Base-by-base conservation (phyloP, 1,140 invertebrate genomes). In the Pissodes strobi region DNA sequence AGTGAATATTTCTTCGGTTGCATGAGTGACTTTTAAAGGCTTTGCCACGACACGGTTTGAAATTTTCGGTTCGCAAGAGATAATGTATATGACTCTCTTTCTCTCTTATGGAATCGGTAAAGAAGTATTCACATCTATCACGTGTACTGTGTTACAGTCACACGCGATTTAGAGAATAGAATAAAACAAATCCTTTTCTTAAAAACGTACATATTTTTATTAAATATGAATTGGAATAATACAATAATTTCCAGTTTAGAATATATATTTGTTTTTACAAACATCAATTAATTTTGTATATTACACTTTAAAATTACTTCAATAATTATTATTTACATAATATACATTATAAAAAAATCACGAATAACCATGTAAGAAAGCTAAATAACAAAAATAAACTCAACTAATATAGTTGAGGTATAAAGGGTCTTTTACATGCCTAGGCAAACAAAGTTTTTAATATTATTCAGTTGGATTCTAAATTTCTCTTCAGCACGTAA, bases 341-440 rank as follows among this genome's bases (percentile, higher is more conserved):
- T 70, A 70, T 72, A 73, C 71, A 74, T 46, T 52, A 58, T 73
- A 74, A 69, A 74, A 72, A 72, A 74, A 69, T 69, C 67, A 69
- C 64, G 52, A 67, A 57, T 56, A 69, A 65, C 55, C 48, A 45
- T 63, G 61, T 60, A 66, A 68, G 64, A 63, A 69, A 69, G 64
- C 57, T 68, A 71, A 64, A 62, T 67, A 72, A 70, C 62, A 71
- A 71, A 59, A 65, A 69, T 61, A 70, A 61, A 51, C 67, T 55
- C 70, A 68, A 69, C 73, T 74, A 74, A 74, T 74, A 74, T 74
- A 74, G 73, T 68, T 67, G 72, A 67, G 62, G 21, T 48, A 45
- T 56, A 59, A 39, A 48, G 25, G 43, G 27, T 57, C 62, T 27
- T 64, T 41, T 30, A 41, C 45, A 13, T 13, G 30, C 43, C 38